phyloP scores from a whole-genome alignment of 2,113 vertebrate genomes.

The Salminus brasiliensis region DNA sequence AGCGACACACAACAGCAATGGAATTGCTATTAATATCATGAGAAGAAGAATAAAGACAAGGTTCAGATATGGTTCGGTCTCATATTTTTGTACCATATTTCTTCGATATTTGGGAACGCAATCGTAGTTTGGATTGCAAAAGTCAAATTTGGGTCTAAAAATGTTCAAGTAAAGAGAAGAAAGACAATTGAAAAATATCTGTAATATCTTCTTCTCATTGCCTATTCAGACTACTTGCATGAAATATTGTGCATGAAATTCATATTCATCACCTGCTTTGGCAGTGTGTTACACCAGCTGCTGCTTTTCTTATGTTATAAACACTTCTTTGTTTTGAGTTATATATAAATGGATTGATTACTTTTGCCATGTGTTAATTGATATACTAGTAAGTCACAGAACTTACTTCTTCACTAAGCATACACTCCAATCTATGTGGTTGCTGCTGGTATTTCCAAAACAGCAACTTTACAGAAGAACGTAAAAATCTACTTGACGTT shows the following conservation, averaged over 20 bases:
- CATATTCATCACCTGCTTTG: slow-evolving; percentile 1
- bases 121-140: not conserved
- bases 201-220: slow-evolving; percentile 5
- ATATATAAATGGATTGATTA: too few relatives aligned
- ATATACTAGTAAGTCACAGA: too few relatives aligned
- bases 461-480: too few relatives aligned
- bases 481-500: too few relatives aligned
- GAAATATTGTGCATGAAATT: slow-evolving; percentile 17
- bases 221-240: slow-evolving; percentile 1
- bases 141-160: too few relatives aligned
- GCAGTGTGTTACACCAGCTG: not conserved
- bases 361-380: too few relatives aligned
- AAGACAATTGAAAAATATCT: not conserved
- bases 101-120: not conserved
- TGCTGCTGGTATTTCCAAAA: too few relatives aligned
- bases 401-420: too few relatives aligned
- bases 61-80: not conserved
- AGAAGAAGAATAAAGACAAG: slow-evolving; percentile 2
- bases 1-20: not conserved
- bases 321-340: not conserved
- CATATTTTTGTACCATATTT: not conserved
- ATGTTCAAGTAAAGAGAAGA: too few relatives aligned
- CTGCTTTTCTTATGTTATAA: not conserved
- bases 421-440: too few relatives aligned
- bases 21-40: not conserved